Base-by-base conservation (phyloP, 2,888 invertebrate species). In the Cactoblastis cactorum region DNA sequence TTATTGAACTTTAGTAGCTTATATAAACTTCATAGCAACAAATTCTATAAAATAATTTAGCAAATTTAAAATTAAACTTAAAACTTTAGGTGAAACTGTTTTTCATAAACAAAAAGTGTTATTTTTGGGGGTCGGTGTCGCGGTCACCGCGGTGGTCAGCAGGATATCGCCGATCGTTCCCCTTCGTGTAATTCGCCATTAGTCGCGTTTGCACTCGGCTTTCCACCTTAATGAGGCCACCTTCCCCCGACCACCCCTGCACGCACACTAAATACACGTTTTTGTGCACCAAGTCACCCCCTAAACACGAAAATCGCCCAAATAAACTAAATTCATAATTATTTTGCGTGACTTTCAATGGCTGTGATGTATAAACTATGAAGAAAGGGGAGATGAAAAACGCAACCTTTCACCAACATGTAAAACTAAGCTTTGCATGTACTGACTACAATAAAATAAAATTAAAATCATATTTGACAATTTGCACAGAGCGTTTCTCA, bases 111-210 rank as follows among this genome's bases (percentile, higher is more conserved):
- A 32, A 28, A 17, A 17, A 6, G 15, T 17, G 14, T 8, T 22
- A 39, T 43, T 43, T 43, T 43, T 11, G 32, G 11, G 28, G 28
- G 38, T 48, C 52, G 58, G 49, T 50, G 61, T 56, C 58, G 61
- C 41, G 50, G 48, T 19, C 34, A 34, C 15, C n/a, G 18, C n/a
- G 32, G 11, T 34, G 24, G 32, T 24, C 11, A 34, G 49, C 53
- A 51, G 48, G 59, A 59, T 64, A 66, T 68, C 62, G 67, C 64
- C 72, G 71, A 76, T 71, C 71, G 75, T 70, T 81, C 88, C 88
- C 89, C 86, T 85, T 87, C 88, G 86, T 84, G 88, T 88, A 84
- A 88, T 89, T 88, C 80, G 86, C 88, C 83, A 87, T 88, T 87
- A 88, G 84, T 77, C 77, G 80, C 80, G 85, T 86, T 87, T 88